Conservation (phyloP, 1,140 invertebrate species). For the Globodera rostochiensis region DNA sequence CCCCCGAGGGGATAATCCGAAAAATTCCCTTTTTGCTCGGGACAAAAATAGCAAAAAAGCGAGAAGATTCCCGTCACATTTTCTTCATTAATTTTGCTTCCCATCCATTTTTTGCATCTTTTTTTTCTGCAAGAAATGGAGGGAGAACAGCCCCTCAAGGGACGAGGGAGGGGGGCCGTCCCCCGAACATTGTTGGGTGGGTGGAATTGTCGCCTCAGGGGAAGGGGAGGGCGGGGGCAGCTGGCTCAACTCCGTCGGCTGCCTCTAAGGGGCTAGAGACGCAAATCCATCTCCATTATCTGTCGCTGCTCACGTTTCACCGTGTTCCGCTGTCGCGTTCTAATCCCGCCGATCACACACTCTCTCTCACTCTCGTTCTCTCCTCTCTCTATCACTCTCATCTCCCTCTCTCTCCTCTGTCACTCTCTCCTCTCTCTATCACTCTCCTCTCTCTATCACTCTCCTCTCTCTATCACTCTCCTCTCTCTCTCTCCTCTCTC, state of each 20-base stretch:
- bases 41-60: not conserved
- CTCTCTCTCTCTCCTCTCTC: not conserved
- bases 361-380: not conserved
- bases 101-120: not conserved
- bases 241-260: not conserved
- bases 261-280: too few relatives aligned
- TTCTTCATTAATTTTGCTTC: constrained; percentile 4
- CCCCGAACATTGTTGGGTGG: not conserved
- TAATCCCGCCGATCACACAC: not conserved
- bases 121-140: not conserved
- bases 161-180: too few relatives aligned
- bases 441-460: too few relatives aligned
- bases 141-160: not conserved
- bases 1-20: not conserved
- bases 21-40: not conserved
- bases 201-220: too few relatives aligned
- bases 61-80: not conserved
- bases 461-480: too few relatives aligned
- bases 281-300: not conserved
- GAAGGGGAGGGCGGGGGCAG: not conserved
- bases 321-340: not conserved
- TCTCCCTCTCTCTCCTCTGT: not conserved
- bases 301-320: not conserved
- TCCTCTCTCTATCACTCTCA: not conserved
- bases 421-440: too few relatives aligned